These are phyloP conservation scores for Bombyx mandarina DNA, from an alignment of 1,140 invertebrate genomes.

Conservation along the genomic window DNA sequence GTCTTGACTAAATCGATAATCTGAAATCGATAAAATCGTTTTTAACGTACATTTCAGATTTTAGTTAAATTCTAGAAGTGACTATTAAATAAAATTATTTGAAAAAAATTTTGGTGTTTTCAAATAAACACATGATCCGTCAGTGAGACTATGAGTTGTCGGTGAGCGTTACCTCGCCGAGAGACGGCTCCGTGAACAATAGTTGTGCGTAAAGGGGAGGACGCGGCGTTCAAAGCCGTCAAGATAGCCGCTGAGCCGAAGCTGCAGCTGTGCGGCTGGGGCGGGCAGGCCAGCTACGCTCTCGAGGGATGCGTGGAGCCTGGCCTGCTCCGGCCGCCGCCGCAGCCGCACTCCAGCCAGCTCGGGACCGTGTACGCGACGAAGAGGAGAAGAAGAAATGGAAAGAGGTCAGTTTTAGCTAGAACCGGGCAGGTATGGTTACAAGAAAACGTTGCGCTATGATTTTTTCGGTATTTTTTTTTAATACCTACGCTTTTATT, in stretches of 20 bases:
- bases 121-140: too few species aligned
- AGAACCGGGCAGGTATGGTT: background rate
- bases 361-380: constrained; percentile 95
- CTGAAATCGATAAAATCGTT: too few species aligned
- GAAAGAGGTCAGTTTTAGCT: constrained; percentile 83
- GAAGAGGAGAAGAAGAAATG: constrained; percentile 91
- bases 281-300: constrained; percentile 51
- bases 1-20: too few species aligned
- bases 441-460: too few species aligned
- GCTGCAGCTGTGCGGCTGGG: constrained; percentile 58
- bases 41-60: too few species aligned
- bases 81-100: too few species aligned
- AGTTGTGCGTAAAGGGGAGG: background rate
- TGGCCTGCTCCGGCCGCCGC: constrained; percentile 53
- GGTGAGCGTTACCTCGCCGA: too few species aligned
- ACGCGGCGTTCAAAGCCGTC: constrained; percentile 26
- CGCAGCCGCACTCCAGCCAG: constrained; percentile 79
- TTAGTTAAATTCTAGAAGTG: too few species aligned
- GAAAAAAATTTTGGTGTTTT: too few species aligned
- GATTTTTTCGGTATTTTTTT: too few species aligned
- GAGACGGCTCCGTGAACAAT: background rate
- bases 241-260: constrained; percentile 64
- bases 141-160: too few species aligned
- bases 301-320: constrained; percentile 57
- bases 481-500: too few species aligned